These are phyloP conservation scores for Battus philenor DNA, from an alignment of 1,140 invertebrate species.

Conservation along the genomic window DNA sequence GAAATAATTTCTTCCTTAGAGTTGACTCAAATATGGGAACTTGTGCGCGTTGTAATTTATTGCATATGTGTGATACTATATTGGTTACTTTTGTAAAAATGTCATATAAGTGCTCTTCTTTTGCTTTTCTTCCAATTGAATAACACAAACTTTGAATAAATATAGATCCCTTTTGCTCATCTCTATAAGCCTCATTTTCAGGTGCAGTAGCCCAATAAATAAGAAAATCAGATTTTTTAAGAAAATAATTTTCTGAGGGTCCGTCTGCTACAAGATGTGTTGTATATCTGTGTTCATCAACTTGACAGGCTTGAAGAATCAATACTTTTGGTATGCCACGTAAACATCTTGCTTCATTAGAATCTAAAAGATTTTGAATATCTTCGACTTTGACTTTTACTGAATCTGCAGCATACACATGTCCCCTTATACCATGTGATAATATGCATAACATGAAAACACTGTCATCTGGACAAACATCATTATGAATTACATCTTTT, in stretches of 20 bases:
- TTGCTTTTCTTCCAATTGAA: slow-evolving; percentile 30
- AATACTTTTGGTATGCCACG: slow-evolving; percentile 55
- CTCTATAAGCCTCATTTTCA: slow-evolving; percentile 54
- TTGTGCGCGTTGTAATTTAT: slow-evolving; percentile 34
- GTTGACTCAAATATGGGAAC: slow-evolving; percentile 55
- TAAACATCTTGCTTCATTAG: slow-evolving; percentile 40
- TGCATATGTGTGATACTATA: slow-evolving; percentile 38
- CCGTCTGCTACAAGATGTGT: slow-evolving; percentile 40
- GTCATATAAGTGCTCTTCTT: slow-evolving; percentile 45
- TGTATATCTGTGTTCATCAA: slow-evolving; percentile 27
- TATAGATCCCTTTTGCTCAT: slow-evolving; percentile 44
- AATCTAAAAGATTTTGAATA: slow-evolving; percentile 53
- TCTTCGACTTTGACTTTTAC: slow-evolving; percentile 58
- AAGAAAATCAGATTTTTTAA: slow-evolving; percentile 55
- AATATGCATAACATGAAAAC: slow-evolving; percentile 63
- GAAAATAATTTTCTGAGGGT: slow-evolving; percentile 29
- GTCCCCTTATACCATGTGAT: slow-evolving; percentile 58
- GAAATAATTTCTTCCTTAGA: slow-evolving; percentile 51
- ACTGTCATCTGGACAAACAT: slow-evolving; percentile 46
- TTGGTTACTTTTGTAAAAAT: slow-evolving; percentile 57
- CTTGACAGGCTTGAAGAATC: slow-evolving; percentile 66
- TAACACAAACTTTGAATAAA: slow-evolving; percentile 59
- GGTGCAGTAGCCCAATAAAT: slow-evolving; percentile 64
- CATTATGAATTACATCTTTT: slow-evolving; percentile 37
- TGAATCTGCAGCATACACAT: slow-evolving; percentile 63